These are phyloP conservation scores for Monopterus albus DNA, from an alignment of 2,113 vertebrate genomes.

Conservation along the genomic window DNA sequence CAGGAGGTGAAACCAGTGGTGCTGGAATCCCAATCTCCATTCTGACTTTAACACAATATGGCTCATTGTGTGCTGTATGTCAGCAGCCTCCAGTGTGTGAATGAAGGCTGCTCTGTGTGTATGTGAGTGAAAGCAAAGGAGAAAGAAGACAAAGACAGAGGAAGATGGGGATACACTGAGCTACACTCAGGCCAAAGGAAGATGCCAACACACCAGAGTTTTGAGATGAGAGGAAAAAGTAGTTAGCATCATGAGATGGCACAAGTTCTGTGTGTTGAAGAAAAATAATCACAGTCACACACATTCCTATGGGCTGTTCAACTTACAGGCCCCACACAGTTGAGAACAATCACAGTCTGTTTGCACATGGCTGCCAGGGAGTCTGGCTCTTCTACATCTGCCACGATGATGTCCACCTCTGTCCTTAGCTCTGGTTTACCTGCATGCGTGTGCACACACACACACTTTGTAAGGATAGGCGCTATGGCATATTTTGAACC, in stretches of 20 bases:
- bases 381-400: conserved; percentile 87
- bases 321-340: conserved; percentile 97
- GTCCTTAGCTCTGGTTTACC: conserved; percentile 86
- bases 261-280: not conserved
- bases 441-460: conserved; percentile 51
- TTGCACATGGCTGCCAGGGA: conserved; percentile 92
- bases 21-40: conserved; percentile 39
- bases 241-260: not conserved
- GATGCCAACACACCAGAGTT: conserved; percentile 13
- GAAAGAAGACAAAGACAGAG: not conserved
- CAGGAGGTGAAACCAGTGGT: conserved; percentile 1
- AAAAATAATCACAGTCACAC: not conserved
- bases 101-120: conserved; percentile 35
- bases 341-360: conserved; percentile 91
- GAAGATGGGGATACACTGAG: not conserved
- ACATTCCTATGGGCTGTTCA: not conserved
- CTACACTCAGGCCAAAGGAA: conserved; percentile 7
- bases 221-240: conserved; percentile 5
- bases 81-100: conserved; percentile 53
- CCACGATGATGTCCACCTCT: conserved; percentile 89
- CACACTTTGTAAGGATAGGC: not conserved
- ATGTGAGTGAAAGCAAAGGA: not conserved
- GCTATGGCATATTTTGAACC: not conserved
- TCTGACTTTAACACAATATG: conserved; percentile 47
- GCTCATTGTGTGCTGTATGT: conserved; percentile 52